These are phyloP conservation scores for Saimiri boliviensis DNA, from an alignment of 2,113 vertebrate species.

Conservation along the genomic window DNA sequence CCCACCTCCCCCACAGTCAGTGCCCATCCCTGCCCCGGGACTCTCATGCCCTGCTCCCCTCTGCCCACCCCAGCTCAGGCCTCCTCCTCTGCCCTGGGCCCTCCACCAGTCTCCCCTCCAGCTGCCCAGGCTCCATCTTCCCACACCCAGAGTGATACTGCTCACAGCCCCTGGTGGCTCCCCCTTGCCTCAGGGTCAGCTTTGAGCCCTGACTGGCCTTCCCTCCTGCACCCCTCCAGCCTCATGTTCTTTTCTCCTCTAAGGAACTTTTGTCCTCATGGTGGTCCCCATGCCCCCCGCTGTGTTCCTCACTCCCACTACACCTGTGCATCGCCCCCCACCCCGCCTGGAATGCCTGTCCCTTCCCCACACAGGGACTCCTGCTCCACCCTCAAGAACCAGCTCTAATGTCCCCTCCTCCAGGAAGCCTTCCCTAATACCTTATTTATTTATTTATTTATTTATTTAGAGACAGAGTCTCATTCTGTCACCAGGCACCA, in stretches of 20 bases:
- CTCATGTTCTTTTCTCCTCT: neutral
- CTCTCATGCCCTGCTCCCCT: neutral
- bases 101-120: neutral
- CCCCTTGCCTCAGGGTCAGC: neutral
- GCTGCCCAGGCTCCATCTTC: neutral
- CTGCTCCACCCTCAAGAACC: neutral
- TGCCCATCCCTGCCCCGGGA: neutral
- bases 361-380: neutral
- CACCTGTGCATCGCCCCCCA: neutral
- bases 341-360: neutral
- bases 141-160: neutral
- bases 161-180: neutral
- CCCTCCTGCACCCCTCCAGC: neutral
- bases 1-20: neutral
- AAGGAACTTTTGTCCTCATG: neutral
- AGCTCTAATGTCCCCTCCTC: neutral
- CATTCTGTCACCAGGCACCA: no score
- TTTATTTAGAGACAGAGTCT: no score
- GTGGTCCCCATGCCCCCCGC: neutral
- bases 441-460: neutral
- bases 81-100: neutral
- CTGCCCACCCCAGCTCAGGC: neutral
- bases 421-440: neutral
- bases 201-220: neutral
- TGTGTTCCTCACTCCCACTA: fast-evolving